Evolutionary conservation across 2,113 vertebrate genomes (phyloP), one percentile per base, ranked within the genome.

Genomic region (Anarrhichthys ocellatus): DNA sequence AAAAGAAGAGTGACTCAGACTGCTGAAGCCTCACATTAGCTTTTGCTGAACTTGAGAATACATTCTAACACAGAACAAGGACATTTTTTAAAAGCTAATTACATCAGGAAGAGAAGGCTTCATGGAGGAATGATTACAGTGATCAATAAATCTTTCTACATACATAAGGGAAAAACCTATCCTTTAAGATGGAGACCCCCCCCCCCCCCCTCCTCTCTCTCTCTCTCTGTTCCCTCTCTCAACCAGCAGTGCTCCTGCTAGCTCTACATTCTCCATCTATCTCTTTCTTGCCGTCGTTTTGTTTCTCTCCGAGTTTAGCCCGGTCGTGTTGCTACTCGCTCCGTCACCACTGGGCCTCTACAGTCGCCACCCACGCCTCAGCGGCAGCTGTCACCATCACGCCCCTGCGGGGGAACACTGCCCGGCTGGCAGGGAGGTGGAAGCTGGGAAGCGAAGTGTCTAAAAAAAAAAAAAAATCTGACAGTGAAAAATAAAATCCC

Each of bases 371-470:
- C 91, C 82, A 89, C 87, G 79, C 58, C 81, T 83, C 74, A 22
- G 84, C 46, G 29, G 78, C 84, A 85, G 84, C 89, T 93, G 92
- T 91, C 91, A 85, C 90, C 87, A 78, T 84, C 85, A 80, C 80
- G 78, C 84, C 83, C 69, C 69, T n/a, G 74, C 42, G 34, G 88
- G 73, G 84, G 83, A 86, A 76, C 73, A 73, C 74, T 68, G 84
- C 78, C 58, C 46, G 50, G 29, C 65, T 74, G 32, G 68, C 9
- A 40, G 56, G 76, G 65, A 75, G 75, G 44, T 65, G 78, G 66
- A 65, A 18, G 40, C 74, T 48, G 32, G 42, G 63, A 86, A 29
- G 58, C 15, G 9, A 61, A 63, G 64, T 73, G 83, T 74, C 76
- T 75, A 44, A 73, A 80, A n/a, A n/a, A 54, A 56, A 73, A n/a